Evolutionary conservation across 37 sponge, comb jelly and placozoan species (phyloP), one percentile per base, ranked within the genome.

Genomic region (Ephydatia muelleri): DNA sequence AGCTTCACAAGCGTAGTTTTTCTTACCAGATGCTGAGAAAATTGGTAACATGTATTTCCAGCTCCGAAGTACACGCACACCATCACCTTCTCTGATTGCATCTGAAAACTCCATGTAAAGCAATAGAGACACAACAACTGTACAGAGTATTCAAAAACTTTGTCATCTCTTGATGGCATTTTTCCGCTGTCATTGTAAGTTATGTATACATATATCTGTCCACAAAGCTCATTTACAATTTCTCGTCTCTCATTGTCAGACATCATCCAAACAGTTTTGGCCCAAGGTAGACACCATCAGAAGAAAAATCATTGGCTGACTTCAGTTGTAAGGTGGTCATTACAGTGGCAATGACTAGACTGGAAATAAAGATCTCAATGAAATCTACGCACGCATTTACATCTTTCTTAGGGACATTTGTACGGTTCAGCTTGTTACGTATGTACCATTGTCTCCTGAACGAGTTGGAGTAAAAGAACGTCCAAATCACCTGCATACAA

Each of bases 61-160:
- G 35, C 77, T 67, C 19, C 78, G 35, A 9, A 66, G 77, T 25
- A 84, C 70, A 19, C 85, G 47, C 3, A 39, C 35, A 5, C 85
- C 85, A 57, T 84, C 85, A n/a, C 78, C 85, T 76, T 75, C 78
- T 65, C 65, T 84, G 13, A 76, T 65, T 11, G 69, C 77, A 66
- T 84, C 78, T 30, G 75, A 8, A 73, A 83, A 73, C 65, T 83
- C 83, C 9, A 72, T n/a, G 65, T 83, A 83, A 6, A 83, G 36
- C 49, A 72, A 8, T 75, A 74, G 35, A 83, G 19, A 13, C 75
- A 40, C 19, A 83, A 16, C 9, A 83, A 35, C 43, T 83, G 82
- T 23, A 21, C 12, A 5, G 29, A 14, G 32, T 81, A 81, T 13
- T 28, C 32, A 69, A 69, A 32, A 6, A 81, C 71, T 33, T 48